A percentile compares a stretch with the other conserved stretches of the same genome.
Conservation (phyloP, 2,113 vertebrate species). For the Ranitomeya variabilis region DNA sequence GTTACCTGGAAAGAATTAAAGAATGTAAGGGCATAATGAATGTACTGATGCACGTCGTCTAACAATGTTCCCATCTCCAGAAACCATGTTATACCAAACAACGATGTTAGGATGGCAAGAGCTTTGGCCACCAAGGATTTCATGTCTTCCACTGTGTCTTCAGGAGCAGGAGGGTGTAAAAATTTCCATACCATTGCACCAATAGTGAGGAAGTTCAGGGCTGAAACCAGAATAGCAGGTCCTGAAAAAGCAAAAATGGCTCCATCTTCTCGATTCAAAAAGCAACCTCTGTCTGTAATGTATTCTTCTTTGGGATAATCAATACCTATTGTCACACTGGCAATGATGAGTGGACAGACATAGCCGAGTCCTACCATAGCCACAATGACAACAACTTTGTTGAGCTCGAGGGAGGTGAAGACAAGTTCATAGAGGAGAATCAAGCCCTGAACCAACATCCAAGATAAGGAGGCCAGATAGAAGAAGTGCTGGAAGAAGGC, state of each 20-base stretch:
- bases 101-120: slow-evolving; percentile 75
- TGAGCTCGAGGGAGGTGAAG: slow-evolving; percentile 75
- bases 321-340: slow-evolving; percentile 69
- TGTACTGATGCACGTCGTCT: slow-evolving; percentile 23
- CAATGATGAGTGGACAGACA: slow-evolving; percentile 75
- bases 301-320: slow-evolving; percentile 71
- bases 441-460: slow-evolving; percentile 82
- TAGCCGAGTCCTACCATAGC: slow-evolving; percentile 77
- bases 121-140: slow-evolving; percentile 74
- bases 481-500: slow-evolving; percentile 83
- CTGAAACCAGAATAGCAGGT: slow-evolving; percentile 75
- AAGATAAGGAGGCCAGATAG: slow-evolving; percentile 82
- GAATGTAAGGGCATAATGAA: slow-evolving; percentile 70
- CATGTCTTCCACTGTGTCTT: slow-evolving; percentile 64
- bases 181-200: slow-evolving; percentile 75
- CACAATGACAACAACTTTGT: slow-evolving; percentile 67
- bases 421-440: slow-evolving; percentile 79
- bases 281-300: slow-evolving; percentile 67
- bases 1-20: slow-evolving; percentile 78
- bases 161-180: slow-evolving; percentile 66
- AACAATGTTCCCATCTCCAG: slow-evolving; percentile 73
- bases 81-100: slow-evolving; percentile 80
- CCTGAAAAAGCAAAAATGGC: slow-evolving; percentile 75
- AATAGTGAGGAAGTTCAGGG: slow-evolving; percentile 75
- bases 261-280: slow-evolving; percentile 71